Evolutionary conservation across 2,797 vertebrate species (phyloP), one percentile per base, ranked within the genome.

Genomic region (Lepus townsendii): DNA sequence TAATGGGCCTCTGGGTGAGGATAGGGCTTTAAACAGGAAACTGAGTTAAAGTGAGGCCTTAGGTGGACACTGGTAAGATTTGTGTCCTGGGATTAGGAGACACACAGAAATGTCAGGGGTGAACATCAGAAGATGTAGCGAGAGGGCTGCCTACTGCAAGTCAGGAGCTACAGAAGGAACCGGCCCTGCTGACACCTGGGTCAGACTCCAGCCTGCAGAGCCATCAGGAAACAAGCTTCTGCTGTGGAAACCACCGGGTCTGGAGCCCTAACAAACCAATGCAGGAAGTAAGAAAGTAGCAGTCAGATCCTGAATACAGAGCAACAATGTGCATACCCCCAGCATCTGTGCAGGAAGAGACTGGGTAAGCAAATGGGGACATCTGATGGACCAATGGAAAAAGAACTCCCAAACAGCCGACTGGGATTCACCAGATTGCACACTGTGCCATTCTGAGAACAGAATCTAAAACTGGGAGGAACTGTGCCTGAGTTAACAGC

Each of bases 401-500:
- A 20, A 84, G 35, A 42, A 26, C 10, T 35, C 17, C 35, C 22
- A 72, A 73, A 75, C 0, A 88, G 77, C 22, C 47, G 24, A 32
- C 1, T 57, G 22, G 7, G 19, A 90, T 69, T 80, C 57, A 90
- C 30, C 1, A 60, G 60, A 87, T 50, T 93, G 83, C 54, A 66
- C 24, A 50, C 52, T 7, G 32, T 20, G 72, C 26, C 54, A 73
- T n/a, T 8, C 0, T n/a, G 63, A 94, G 65, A 77, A 91, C 4
- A 77, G 26, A 93, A 72, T 38, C 50, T 91, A 17, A 84, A 94
- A 79, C 60, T 30, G 17, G 80, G 69, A 78, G 47, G 27, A 52
- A 71, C 73, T 38, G 0, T 52, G 62, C 76, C 68, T 72, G 22
- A 79, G 66, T 52, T 76, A 82, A 35, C 3, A 35, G 35, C 35